Conservation (phyloP, 2,113 vertebrate species). For the Cercocebus atys region DNA sequence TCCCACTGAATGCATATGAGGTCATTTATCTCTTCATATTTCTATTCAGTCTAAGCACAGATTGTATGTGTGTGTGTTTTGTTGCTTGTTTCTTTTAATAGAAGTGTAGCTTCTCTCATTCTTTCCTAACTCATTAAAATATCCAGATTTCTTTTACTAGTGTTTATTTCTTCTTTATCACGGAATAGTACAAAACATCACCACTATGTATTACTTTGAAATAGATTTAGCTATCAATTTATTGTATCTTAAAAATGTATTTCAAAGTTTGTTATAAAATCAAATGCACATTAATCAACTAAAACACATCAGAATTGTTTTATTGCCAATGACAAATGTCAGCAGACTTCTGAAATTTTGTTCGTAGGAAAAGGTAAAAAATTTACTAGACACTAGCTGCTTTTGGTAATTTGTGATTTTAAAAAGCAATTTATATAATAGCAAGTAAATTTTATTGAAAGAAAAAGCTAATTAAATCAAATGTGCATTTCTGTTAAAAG, state of each 20-base stretch:
- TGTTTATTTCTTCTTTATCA: not conserved
- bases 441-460: not conserved
- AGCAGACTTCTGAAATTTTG: not conserved
- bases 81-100: slow-evolving; percentile 28
- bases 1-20: slow-evolving; percentile 56
- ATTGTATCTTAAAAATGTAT: not conserved
- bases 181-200: not conserved
- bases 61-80: not conserved
- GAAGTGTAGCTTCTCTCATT: not conserved
- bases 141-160: slow-evolving; percentile 11
- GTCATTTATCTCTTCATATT: slow-evolving; percentile 60
- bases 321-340: not conserved
- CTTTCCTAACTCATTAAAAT: not conserved
- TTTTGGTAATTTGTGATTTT: not conserved
- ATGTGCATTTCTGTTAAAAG: not conserved
- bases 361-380: not conserved
- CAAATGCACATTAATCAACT: not conserved
- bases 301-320: not conserved
- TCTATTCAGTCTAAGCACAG: not conserved
- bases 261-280: not conserved
- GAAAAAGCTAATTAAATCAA: slow-evolving; percentile 30
- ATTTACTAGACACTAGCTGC: not conserved
- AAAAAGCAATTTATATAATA: not conserved
- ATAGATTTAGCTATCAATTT: not conserved
- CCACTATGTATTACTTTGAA: not conserved